These are phyloP conservation scores for Ochlodes sylvanus DNA, from an alignment of 2,888 invertebrate species.

Conservation along the genomic window DNA sequence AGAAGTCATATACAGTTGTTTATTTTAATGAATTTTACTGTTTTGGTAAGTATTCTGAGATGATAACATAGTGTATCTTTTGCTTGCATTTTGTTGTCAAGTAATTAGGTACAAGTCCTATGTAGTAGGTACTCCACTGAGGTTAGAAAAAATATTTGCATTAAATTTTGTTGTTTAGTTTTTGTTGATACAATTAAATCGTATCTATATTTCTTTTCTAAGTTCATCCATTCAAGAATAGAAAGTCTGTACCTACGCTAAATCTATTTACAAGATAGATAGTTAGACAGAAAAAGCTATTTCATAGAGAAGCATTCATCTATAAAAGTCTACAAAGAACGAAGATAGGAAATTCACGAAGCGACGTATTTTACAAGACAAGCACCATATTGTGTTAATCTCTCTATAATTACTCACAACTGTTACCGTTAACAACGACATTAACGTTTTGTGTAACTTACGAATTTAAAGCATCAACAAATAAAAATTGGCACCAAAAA, in stretches of 20 bases:
- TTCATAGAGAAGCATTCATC: constrained; percentile 40
- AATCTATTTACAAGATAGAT: constrained; percentile 21
- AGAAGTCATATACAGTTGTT: too few relatives aligned
- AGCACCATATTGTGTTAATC: constrained; percentile 77
- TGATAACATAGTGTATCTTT: too few relatives aligned
- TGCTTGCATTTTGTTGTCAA: too few relatives aligned
- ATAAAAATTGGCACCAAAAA: constrained; percentile 76
- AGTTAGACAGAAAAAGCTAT: constrained; percentile 53
- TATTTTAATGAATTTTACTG: too few relatives aligned
- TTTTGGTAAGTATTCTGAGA: too few relatives aligned
- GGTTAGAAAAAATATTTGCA: too few relatives aligned
- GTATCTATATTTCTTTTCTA: not conserved
- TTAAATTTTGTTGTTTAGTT: too few relatives aligned
- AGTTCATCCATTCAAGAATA: not conserved
- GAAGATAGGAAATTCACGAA: constrained; percentile 37
- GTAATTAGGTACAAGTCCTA: too few relatives aligned
- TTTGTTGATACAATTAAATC: too few relatives aligned
- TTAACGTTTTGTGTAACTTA: too few relatives aligned
- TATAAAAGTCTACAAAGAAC: constrained; percentile 43
- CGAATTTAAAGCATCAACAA: constrained; percentile 78
- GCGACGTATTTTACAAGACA: constrained; percentile 54
- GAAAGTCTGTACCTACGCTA: constrained; percentile 28
- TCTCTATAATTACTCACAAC: constrained; percentile 74
- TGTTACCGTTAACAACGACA: too few relatives aligned
- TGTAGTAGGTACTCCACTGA: too few relatives aligned